Percentiles rank a stretch among this genome's conserved stretches.
phyloP scores from a whole-genome alignment of 2,888 invertebrate genomes.

The Nemotelus pantherinus region DNA sequence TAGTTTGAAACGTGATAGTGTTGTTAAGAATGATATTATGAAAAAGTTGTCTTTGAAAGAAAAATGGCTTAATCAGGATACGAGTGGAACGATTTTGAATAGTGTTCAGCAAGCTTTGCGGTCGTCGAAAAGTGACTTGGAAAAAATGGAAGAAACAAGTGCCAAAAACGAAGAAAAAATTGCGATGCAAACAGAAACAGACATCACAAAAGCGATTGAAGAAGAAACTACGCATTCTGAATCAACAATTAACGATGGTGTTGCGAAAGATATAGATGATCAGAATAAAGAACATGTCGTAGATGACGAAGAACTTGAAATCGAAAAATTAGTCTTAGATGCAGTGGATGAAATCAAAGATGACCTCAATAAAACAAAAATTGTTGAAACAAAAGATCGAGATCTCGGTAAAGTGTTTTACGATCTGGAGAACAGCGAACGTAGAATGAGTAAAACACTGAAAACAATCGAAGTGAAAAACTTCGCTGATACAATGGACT shows the following conservation, averaged over 20 bases:
- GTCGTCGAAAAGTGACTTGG: constrained; percentile 47
- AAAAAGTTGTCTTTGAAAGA: constrained; percentile 63
- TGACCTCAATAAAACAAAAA: constrained; percentile 11
- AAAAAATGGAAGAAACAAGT: constrained; percentile 34
- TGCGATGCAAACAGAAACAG: constrained; percentile 19
- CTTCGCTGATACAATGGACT: constrained; percentile 63
- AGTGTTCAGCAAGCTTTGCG: constrained; percentile 52
- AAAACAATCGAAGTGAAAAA: constrained; percentile 62
- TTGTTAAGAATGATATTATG: constrained; percentile 63
- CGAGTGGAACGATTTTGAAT: constrained; percentile 18
- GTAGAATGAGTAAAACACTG: constrained; percentile 58
- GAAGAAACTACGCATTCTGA: not conserved
- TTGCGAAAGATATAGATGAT: no score
- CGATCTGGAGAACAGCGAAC: constrained; percentile 56
- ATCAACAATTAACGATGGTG: no score
- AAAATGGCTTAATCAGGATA: constrained; percentile 61
- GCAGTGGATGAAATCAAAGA: constrained; percentile 35
- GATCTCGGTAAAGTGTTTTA: constrained; percentile 58
- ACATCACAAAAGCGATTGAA: not conserved
- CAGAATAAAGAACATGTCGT: not conserved
- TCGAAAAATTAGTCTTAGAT: constrained; percentile 36
- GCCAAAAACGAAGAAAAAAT: constrained; percentile 31
- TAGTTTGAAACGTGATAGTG: constrained; percentile 61
- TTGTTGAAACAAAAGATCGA: constrained; percentile 48
- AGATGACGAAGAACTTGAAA: constrained; percentile 40